Evolutionary conservation across 2,888 invertebrate species (phyloP).

Genomic region (Lycophotia porphyrea): DNA sequence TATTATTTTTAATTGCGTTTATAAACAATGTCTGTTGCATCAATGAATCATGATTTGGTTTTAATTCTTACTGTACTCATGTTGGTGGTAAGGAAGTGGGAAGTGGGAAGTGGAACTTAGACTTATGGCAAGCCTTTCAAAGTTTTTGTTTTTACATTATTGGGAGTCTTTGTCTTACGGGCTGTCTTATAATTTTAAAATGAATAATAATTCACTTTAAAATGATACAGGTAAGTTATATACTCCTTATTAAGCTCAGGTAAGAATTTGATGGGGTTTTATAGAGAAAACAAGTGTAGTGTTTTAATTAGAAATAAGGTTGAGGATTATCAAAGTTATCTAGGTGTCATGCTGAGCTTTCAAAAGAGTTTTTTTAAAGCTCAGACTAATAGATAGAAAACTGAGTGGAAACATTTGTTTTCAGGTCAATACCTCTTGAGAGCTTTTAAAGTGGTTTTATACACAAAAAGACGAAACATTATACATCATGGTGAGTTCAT

Average conservation of each 20-base stretch:
- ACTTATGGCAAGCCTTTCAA: not conserved
- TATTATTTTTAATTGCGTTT: slow-evolving; percentile 25
- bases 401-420: not conserved
- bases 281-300: not conserved
- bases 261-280: not conserved
- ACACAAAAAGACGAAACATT: slow-evolving; percentile 20
- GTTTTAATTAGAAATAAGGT: not conserved
- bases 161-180: too few relatives aligned
- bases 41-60: slow-evolving; percentile 27
- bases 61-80: not conserved
- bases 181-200: too few relatives aligned
- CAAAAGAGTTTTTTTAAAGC: not conserved
- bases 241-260: not conserved
- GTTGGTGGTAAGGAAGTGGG: not conserved
- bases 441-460: not conserved
- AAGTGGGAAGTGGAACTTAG: not conserved
- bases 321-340: not conserved
- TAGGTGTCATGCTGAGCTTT: not conserved
- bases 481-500: slow-evolving; percentile 35
- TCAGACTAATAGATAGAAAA: not conserved
- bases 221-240: not conserved
- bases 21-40: slow-evolving; percentile 20
- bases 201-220: not conserved
- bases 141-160: not conserved
- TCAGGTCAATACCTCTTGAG: slow-evolving; percentile 6